Base-by-base conservation (phyloP, 2,113 vertebrate species). In the Prunella himalayana region DNA sequence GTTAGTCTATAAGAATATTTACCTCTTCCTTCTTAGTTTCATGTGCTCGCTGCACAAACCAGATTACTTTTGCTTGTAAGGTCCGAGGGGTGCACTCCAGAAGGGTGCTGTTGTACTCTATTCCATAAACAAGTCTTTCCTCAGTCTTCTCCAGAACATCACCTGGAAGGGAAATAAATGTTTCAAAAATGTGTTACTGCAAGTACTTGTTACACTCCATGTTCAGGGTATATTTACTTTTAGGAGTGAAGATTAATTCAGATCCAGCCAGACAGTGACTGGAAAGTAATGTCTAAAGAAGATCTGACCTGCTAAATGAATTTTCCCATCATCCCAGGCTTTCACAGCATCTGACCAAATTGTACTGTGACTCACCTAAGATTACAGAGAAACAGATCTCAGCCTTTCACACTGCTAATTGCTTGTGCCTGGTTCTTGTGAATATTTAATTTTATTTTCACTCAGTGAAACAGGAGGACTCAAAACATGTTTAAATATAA, bases 71-170 rank as follows among this genome's bases (percentile, higher is more conserved):
- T 45, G 99, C 99, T 94, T 99, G 99, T 61, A 99, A 97, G 25
- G 99, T 99, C 82, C 99, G 97, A 15, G 99, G 99, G 25, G 98
- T 98, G 65, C 99, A 99, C 92, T 99, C 99, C 60, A 99, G 94
- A 75, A 99, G 98, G 30, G 99, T 99, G 94, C 99, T 99, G 97
- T 99, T 99, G 77, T 97, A 98, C 91, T 99, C 99, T 81, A 99
- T 98, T 19, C 98, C 98, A 50, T 99, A 99, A 42, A 98, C 98
- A 70, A 98, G 87, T 72, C 93, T 97, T 87, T 99, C 98, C 80
- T 98, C 98, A 16, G 98, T 98, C 79, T 97, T 98, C 82, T 98
- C 98, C 64, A 97, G 41, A 44, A 88, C 94, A 31, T 98, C 98
- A 78, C 97, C 98, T 98, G 24, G 13, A 95, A 95, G 4, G 41